A percentile compares a stretch with the other conserved stretches of the same genome.
phyloP scores from a whole-genome alignment of 1,140 invertebrate genomes.

The Drosophila pseudoananassae region DNA sequence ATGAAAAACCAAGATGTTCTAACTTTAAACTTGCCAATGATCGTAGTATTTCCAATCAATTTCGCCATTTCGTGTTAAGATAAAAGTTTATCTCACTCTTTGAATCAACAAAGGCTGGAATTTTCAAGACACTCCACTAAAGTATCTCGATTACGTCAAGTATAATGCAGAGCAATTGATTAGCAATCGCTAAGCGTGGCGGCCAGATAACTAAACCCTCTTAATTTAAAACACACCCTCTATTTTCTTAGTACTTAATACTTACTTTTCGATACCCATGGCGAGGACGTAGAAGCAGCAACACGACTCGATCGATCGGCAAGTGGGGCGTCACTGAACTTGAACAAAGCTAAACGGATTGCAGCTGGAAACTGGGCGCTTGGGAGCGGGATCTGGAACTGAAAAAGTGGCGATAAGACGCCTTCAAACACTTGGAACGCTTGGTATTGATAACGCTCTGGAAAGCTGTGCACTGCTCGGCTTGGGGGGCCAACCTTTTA shows the following conservation, averaged over 20 bases:
- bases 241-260: conserved; percentile 12
- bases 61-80: not conserved
- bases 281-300: conserved; percentile 9
- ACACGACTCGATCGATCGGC: conserved; percentile 61
- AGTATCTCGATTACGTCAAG: not conserved
- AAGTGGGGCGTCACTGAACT: conserved; percentile 54
- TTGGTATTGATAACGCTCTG: conserved; percentile 18
- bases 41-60: not conserved
- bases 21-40: not conserved
- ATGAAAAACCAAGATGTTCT: not conserved
- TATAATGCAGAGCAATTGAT: not conserved
- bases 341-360: conserved; percentile 16
- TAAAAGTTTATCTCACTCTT: not conserved
- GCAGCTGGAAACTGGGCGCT: conserved; percentile 30
- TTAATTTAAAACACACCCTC: conserved; percentile 11
- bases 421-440: conserved; percentile 26
- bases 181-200: conserved; percentile 13
- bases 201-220: conserved; percentile 5
- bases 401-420: conserved; percentile 53
- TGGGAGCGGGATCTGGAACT: conserved; percentile 38
- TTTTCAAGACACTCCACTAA: not conserved
- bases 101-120: not conserved
- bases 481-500: conserved; percentile 39
- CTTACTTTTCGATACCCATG: conserved; percentile 74
- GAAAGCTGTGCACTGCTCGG: conserved; percentile 33